phyloP scores from a whole-genome alignment of 2,888 invertebrate species.

The Mimachlamys varia region DNA sequence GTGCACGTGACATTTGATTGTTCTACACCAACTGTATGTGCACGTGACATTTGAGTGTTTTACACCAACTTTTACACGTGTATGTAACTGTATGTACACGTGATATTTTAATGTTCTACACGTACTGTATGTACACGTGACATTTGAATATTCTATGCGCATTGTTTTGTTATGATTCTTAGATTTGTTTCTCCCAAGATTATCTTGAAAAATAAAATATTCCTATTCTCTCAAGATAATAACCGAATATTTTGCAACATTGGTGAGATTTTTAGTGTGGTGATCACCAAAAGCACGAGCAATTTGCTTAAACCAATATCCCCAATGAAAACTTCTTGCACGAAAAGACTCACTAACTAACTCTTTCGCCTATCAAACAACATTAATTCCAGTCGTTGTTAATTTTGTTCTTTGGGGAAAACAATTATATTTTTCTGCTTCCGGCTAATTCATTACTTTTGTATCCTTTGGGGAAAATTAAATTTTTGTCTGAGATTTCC shows the following conservation, averaged over 20 bases:
- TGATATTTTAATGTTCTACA: too few relatives aligned
- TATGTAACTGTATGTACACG: too few relatives aligned
- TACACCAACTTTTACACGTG: too few relatives aligned
- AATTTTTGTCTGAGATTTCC: conserved; percentile 11
- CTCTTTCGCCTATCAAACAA: background rate
- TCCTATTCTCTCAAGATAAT: background rate
- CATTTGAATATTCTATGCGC: too few relatives aligned
- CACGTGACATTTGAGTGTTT: too few relatives aligned
- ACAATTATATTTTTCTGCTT: background rate
- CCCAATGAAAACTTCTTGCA: background rate
- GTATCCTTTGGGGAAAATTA: conserved; percentile 21
- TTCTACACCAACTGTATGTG: too few relatives aligned
- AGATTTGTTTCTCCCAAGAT: too few relatives aligned
- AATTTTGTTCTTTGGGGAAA: background rate
- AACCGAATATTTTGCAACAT: background rate
- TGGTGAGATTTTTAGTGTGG: background rate
- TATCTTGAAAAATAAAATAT: background rate
- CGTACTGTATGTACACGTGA: too few relatives aligned
- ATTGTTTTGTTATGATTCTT: too few relatives aligned
- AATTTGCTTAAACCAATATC: background rate
- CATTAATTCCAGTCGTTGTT: background rate
- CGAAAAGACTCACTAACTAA: background rate
- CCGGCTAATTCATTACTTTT: background rate
- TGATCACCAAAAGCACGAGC: background rate
- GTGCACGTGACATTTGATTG: too few relatives aligned